Base-by-base conservation (phyloP, 1,140 invertebrate genomes). In the Trichoplusia ni region DNA sequence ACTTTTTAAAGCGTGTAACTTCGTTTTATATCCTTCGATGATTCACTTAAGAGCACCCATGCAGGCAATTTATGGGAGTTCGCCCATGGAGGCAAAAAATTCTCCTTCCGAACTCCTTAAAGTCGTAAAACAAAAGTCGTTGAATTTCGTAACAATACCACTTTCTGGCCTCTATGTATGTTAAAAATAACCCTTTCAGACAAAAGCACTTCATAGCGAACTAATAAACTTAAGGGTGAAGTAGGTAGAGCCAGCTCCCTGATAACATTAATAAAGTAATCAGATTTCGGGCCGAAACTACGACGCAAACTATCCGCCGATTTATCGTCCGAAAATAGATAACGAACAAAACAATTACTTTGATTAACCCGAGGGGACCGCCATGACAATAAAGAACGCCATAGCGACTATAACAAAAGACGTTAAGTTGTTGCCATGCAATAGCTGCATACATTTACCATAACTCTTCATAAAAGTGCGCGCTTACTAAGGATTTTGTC, bases 281-380 rank as follows among this genome's bases (percentile, higher is more conserved):
- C 47, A 35, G 27, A 35, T 19, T 5, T 18, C 2, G 11, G 4
- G 8, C 23, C 11, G 21, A 4, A 4, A n/a, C n/a, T n/a, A 31
- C 9, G 35, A 19, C 47, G 27, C 31, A 23, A 51, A 51, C 29
- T 33, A 51, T 16, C 16, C 27, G n/a, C 16, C 16, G 27, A 51
- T 51, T 35, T 11, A 35, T n/a, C 4, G 27, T 14, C 23, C 6
- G 29, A 35, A n/a, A 25, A 44, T 13, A 51, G 47, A 51, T 51
- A 33, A 51, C 29, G 16, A 51, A 21, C 47, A 11, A 51, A 51
- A 51, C 47, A 51, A 51, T 51, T 51, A 51, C 47, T 51, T 51
- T 51, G 29, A 51, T 51, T 51, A 35, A 19, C 47, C 29, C 47
- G 14, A 51, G 29, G 42, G 47, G 16, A 21, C 47, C 9, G 42